Conservation (phyloP, 2,113 vertebrate genomes). For the Pedetes capensis region DNA sequence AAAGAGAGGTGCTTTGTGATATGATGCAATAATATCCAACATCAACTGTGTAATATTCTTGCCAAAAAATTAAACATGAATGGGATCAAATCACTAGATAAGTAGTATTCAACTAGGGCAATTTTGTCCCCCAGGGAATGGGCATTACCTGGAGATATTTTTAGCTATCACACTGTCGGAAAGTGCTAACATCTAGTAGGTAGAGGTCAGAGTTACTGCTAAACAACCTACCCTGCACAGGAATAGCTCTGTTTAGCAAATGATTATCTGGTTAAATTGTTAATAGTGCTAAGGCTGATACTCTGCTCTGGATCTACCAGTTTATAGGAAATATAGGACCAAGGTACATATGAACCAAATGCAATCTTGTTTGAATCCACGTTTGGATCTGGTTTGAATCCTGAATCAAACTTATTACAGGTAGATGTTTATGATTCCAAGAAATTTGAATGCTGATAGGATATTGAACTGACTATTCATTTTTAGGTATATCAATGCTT, state of each 20-base stretch:
- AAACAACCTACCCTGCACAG: neutral
- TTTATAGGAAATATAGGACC: neutral
- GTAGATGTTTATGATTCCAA: neutral
- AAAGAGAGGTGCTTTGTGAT: neutral
- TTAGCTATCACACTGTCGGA: too few species aligned
- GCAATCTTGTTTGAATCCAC: neutral
- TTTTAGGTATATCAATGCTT: neutral
- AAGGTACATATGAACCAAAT: neutral
- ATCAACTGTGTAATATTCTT: neutral
- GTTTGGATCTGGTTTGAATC: neutral
- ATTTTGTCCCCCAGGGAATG: neutral
- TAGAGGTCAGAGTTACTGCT: neutral
- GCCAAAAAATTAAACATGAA: neutral
- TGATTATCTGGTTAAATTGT: neutral
- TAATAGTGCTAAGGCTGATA: neutral
- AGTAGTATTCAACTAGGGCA: neutral
- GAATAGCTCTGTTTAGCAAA: neutral
- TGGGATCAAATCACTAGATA: neutral
- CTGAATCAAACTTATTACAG: conserved; percentile 1
- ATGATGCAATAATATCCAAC: neutral
- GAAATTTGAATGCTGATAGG: neutral
- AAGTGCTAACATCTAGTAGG: too few species aligned
- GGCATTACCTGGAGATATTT: too few species aligned
- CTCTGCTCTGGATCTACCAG: neutral
- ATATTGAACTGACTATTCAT: neutral